Base-by-base conservation (phyloP, 2,888 invertebrate genomes). In the Erpobdella octoculata region DNA sequence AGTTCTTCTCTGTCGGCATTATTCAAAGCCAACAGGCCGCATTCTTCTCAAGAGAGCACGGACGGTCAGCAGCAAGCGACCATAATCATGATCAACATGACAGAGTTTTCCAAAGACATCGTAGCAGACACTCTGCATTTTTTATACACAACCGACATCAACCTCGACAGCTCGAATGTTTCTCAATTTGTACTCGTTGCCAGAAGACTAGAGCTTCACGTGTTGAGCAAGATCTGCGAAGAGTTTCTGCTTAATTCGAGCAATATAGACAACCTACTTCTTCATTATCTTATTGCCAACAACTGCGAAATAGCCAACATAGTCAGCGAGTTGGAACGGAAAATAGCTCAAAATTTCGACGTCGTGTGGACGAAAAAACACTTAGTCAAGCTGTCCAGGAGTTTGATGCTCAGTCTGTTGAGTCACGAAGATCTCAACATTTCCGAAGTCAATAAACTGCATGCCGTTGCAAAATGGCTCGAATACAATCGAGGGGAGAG, bases 231-330 rank as follows among this genome's bases (percentile, higher is more conserved):
- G 25, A 67, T 41, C 8, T 67, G 67, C 21, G 46, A 46, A n/a
- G 67, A 67, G 8, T 67, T 28, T 31, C 46, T 67, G 15, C 41
- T 46, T 21, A 38, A 37, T 5, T 37, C 37, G 3, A 46, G 46
- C 25, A 37, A 37, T 28, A 18, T 41, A 8, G 46, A 46, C 12
- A 41, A 41, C 18, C 67, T 67, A 1, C 67, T 67, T 4, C 67
- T 67, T n/a, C 67, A 67, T 21, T 67, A 67, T 31, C 31, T 67
- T 31, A 67, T 67, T 28, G 67, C 67, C 41, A 67, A 67, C 46
- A 67, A 67, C 67, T 67, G 67, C 46, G 67, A 67, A 9, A 25
- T 67, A 5, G 31, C 28, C 5, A 18, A n/a, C 33, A 41, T 67
- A 28, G 41, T 31, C 0, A 12, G 28, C 12, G 25, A 25, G 4